Percentiles rank a stretch among this genome's conserved stretches.
Evolutionary conservation across 2,113 vertebrate genomes (phyloP).

Genomic region (Apeltes quadracus): DNA sequence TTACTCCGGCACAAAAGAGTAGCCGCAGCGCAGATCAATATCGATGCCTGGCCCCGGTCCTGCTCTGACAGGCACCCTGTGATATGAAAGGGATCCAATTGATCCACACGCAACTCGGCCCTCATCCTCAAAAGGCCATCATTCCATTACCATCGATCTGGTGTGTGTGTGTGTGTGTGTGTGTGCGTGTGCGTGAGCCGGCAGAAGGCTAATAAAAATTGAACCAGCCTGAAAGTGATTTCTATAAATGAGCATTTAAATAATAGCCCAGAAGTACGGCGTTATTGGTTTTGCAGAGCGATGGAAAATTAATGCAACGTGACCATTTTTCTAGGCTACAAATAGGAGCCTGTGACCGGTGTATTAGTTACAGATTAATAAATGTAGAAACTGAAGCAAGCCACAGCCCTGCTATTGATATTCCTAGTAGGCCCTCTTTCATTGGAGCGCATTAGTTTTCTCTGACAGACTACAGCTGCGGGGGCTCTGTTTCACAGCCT

Average conservation of each 20-base stretch:
- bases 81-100: conserved; percentile 88
- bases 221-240: conserved; percentile 86
- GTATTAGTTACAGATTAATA: conserved; percentile 76
- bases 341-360: conserved; percentile 52
- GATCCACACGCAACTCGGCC: conserved; percentile 88
- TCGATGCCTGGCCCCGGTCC: conserved; percentile 76
- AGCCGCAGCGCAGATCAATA: conserved; percentile 88
- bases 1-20: conserved; percentile 81
- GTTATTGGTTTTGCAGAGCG: conserved; percentile 71
- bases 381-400: conserved; percentile 66
- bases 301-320: conserved; percentile 76
- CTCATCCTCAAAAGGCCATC: conserved; percentile 91
- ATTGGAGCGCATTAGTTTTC: conserved; percentile 75
- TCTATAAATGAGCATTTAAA: conserved; percentile 87
- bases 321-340: conserved; percentile 59
- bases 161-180: conserved; percentile 31
- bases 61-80: conserved; percentile 80
- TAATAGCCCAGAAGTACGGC: conserved; percentile 75
- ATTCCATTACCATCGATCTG: conserved; percentile 95
- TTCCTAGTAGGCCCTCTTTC: conserved; percentile 70
- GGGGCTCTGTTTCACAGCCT: conserved; percentile 71
- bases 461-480: conserved; percentile 75
- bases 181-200: conserved; percentile 57
- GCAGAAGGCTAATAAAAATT: conserved; percentile 91
- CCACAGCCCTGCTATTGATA: conserved; percentile 61